A percentile compares a stretch with the other conserved stretches of the same genome.
These are phyloP conservation scores for western clawed frog (Xenopus tropicalis) DNA, from an alignment of 2,113 vertebrate species.

Conservation along the genomic window DNA sequence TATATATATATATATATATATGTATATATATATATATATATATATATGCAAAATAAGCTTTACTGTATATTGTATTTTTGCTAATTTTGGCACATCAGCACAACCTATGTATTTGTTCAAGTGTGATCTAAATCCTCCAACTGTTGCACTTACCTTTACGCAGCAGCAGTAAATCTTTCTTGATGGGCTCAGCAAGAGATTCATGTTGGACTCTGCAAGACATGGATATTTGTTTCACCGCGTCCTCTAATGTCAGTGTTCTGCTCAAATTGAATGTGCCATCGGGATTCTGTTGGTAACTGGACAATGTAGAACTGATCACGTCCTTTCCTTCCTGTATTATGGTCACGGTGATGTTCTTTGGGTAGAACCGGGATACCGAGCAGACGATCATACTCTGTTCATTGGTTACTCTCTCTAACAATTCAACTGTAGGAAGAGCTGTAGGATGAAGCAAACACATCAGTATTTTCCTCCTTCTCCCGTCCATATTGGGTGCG, in stretches of 20 bases:
- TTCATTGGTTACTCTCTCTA: neutral
- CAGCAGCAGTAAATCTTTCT: neutral
- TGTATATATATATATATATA: too few species aligned
- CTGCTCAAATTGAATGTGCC: conserved; percentile 10
- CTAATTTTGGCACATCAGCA: too few species aligned
- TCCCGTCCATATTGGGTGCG: too few species aligned
- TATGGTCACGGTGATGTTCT: neutral
- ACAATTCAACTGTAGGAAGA: neutral
- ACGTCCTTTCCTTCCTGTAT: neutral
- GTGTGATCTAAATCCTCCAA: too few species aligned
- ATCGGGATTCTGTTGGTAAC: neutral
- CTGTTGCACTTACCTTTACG: neutral
- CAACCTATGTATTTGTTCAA: too few species aligned
- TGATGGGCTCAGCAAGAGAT: neutral
- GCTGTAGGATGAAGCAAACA: neutral
- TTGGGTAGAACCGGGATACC: conserved; percentile 12
- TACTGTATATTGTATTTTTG: too few species aligned
- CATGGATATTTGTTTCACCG: neutral
- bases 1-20: too few species aligned
- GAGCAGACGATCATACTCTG: neutral
- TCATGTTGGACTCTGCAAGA: conserved; percentile 17
- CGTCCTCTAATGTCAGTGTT: neutral
- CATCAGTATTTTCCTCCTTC: neutral
- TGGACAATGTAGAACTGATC: neutral
- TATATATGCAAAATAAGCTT: too few species aligned